These are phyloP conservation scores for Neopelma chrysocephalum DNA, from an alignment of 2,797 vertebrate species.

Conservation along the genomic window DNA sequence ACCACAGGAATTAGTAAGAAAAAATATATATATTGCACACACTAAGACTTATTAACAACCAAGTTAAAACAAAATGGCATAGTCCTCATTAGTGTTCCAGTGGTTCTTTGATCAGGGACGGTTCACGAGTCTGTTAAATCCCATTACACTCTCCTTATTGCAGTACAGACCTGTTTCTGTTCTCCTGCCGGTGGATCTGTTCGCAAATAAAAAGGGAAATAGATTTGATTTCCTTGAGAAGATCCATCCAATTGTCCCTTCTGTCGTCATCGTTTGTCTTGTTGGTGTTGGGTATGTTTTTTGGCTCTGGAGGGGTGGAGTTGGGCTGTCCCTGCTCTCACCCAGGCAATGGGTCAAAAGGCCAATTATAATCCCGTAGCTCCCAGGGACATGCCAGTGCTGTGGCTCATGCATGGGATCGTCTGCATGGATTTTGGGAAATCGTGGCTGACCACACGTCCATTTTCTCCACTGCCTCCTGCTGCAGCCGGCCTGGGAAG, in stretches of 20 bases:
- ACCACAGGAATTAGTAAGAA: slow-evolving; percentile 78
- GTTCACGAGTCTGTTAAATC: slow-evolving; percentile 66
- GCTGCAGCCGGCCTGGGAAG: slow-evolving; percentile 91
- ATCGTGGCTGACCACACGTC: slow-evolving; percentile 95
- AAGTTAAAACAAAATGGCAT: slow-evolving; percentile 77
- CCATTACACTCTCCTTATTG: slow-evolving; percentile 74
- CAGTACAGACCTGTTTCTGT: slow-evolving; percentile 70
- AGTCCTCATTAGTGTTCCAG: slow-evolving; percentile 75
- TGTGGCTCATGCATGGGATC: slow-evolving; percentile 98
- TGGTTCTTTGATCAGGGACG: slow-evolving; percentile 69
- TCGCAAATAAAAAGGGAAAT: slow-evolving; percentile 67
- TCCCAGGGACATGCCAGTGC: slow-evolving; percentile 95
- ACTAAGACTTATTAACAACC: slow-evolving; percentile 78
- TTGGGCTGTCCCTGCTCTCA: slow-evolving; percentile 75
- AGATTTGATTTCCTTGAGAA: slow-evolving; percentile 74
- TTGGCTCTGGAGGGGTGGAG: slow-evolving; percentile 82
- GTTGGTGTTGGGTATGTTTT: slow-evolving; percentile 72
- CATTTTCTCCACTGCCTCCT: slow-evolving; percentile 91
- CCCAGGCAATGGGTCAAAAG: slow-evolving; percentile 74
- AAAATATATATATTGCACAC: slow-evolving; percentile 77
- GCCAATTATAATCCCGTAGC: slow-evolving; percentile 94
- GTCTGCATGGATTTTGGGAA: slow-evolving; percentile 97
- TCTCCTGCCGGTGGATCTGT: slow-evolving; percentile 72
- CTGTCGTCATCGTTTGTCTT: slow-evolving; percentile 50
- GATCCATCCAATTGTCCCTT: slow-evolving; percentile 74